A percentile compares a stretch with the other conserved stretches of the same genome.
These are phyloP conservation scores for Myripristis murdjan DNA, from an alignment of 2,797 vertebrate genomes.

Conservation along the genomic window DNA sequence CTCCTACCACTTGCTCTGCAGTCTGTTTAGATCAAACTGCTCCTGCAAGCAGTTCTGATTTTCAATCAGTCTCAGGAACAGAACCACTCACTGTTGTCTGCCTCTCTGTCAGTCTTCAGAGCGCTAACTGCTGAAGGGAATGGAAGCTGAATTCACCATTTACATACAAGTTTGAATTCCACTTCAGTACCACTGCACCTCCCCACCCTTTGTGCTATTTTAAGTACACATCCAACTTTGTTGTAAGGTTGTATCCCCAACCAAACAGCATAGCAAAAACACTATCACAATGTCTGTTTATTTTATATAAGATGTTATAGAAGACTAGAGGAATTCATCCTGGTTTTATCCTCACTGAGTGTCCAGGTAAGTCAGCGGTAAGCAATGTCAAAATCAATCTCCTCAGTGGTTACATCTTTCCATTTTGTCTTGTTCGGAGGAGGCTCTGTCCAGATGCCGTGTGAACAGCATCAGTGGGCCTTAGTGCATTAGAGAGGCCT, in stretches of 20 bases:
- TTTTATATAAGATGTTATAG: too few species aligned
- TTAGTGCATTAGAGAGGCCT: constrained; percentile 52
- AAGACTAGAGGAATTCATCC: constrained; percentile 2
- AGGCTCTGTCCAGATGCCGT: constrained; percentile 44
- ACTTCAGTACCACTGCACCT: constrained; percentile 29
- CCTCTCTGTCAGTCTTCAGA: constrained; percentile 69
- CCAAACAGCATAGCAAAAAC: too few species aligned
- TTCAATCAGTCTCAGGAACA: constrained; percentile 78
- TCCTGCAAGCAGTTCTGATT: constrained; percentile 74
- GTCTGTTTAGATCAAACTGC: constrained; percentile 76
- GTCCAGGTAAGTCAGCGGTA: neutral
- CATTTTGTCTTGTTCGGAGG: constrained; percentile 14
- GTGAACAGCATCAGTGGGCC: constrained; percentile 50
- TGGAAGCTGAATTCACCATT: constrained; percentile 55
- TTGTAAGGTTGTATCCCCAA: neutral
- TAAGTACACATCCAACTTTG: constrained; percentile 25
- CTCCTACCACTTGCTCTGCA: constrained; percentile 54
- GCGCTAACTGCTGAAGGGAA: constrained; percentile 45
- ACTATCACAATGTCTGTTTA: too few species aligned
- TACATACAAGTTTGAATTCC: constrained; percentile 52
- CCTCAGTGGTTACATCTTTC: constrained; percentile 31
- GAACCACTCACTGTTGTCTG: constrained; percentile 60
- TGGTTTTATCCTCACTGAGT: neutral
- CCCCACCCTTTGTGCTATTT: constrained; percentile 49
- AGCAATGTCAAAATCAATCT: constrained; percentile 16